These are phyloP conservation scores for Coelopa frigida DNA, from an alignment of 1,140 invertebrate species.

Conservation along the genomic window DNA sequence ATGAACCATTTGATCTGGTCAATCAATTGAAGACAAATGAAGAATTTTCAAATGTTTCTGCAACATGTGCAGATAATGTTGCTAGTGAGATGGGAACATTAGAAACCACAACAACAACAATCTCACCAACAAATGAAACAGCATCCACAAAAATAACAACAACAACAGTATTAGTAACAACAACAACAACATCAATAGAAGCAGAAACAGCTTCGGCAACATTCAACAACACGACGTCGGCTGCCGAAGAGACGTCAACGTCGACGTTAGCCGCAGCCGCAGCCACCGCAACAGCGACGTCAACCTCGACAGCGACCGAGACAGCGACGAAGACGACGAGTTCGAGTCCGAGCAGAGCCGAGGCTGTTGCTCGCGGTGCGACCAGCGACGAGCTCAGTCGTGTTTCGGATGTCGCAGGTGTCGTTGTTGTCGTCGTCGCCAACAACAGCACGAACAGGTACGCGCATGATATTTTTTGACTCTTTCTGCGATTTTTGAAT, in stretches of 20 bases:
- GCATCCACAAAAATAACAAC: neutral
- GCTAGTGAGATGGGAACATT: neutral
- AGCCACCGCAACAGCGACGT: slow-evolving; percentile 4
- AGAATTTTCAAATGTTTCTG: too few relatives aligned
- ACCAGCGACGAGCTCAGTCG: slow-evolving; percentile 25
- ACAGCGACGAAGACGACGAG: slow-evolving; percentile 7
- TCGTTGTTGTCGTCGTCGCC: too few relatives aligned
- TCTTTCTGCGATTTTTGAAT: too few relatives aligned
- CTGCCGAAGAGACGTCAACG: neutral
- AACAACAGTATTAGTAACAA: slow-evolving; percentile 8
- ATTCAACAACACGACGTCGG: slow-evolving; percentile 4
- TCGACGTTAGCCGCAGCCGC: slow-evolving; percentile 2
- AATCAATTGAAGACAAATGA: too few relatives aligned
- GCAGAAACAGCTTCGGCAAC: slow-evolving; percentile 7
- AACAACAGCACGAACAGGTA: slow-evolving; percentile 37
- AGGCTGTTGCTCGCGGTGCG: slow-evolving; percentile 6
- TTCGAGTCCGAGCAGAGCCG: neutral
- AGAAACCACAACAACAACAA: neutral
- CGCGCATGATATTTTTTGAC: too few relatives aligned
- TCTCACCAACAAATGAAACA: neutral
- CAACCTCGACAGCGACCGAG: slow-evolving; percentile 1
- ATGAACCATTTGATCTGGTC: too few relatives aligned
- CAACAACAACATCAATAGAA: slow-evolving; percentile 17
- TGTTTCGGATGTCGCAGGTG: slow-evolving; percentile 40
- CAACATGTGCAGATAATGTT: slow-evolving; percentile 2